Percentiles rank a stretch among this genome's conserved stretches.
Conservation (phyloP, 2,797 vertebrate species). For the Halcyon badia region DNA sequence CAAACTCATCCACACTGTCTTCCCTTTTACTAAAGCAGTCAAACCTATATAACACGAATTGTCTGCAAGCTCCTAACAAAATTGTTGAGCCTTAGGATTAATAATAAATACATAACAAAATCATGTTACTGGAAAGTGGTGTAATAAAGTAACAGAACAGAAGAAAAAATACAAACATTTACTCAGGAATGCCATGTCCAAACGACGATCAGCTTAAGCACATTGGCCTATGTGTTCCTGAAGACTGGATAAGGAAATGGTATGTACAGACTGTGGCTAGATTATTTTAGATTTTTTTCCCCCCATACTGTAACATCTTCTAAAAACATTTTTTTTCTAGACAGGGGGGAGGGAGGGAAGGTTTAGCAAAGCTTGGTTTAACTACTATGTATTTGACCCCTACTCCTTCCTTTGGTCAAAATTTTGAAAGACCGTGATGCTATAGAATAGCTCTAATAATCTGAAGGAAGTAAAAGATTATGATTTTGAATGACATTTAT, state of each 20-base stretch:
- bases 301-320: not conserved
- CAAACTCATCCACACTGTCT: not conserved
- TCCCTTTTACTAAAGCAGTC: conserved; percentile 33
- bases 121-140: not conserved
- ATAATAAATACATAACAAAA: not conserved
- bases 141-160: not conserved
- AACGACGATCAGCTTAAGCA: not conserved
- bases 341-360: accelerated
- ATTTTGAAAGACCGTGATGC: not conserved
- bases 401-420: not conserved
- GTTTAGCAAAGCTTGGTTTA: not conserved
- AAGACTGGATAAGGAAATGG: not conserved
- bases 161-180: not conserved
- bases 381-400: not conserved
- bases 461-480: not conserved
- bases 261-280: not conserved
- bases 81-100: not conserved
- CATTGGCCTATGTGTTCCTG: not conserved
- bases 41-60: not conserved
- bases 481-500: not conserved
- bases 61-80: not conserved
- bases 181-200: not conserved
- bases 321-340: not conserved
- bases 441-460: not conserved
- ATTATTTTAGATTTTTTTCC: not conserved